phyloP scores from a whole-genome alignment of 23 tunicate genomes.

The Ascidia mentula region DNA sequence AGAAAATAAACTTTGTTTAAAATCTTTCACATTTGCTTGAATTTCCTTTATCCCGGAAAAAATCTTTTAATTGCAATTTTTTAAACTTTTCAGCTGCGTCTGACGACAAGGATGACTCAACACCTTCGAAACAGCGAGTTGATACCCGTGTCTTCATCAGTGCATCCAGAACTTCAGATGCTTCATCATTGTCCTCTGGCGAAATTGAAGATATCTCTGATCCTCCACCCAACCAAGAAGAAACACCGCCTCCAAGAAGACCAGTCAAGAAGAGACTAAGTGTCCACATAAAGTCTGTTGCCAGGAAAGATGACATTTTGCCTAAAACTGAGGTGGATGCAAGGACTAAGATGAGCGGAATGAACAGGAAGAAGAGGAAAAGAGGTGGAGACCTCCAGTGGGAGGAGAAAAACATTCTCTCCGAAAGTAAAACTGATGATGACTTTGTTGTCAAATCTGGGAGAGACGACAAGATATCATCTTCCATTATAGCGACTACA shows the following conservation, averaged over 20 bases:
- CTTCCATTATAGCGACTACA: too few species aligned
- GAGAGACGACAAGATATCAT: too few species aligned
- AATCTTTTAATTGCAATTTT: too few species aligned
- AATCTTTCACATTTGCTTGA: too few species aligned
- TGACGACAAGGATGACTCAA: too few species aligned
- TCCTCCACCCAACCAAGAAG: not conserved
- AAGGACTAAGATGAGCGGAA: not conserved
- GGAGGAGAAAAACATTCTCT: not conserved
- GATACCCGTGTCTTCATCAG: conserved; percentile 5
- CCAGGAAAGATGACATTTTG: not conserved
- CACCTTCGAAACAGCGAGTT: too few species aligned
- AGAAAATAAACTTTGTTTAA: too few species aligned
- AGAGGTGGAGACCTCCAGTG: not conserved
- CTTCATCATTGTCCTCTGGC: not conserved
- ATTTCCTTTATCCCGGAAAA: too few species aligned
- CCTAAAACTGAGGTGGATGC: not conserved
- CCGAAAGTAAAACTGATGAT: too few species aligned
- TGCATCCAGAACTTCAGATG: not conserved
- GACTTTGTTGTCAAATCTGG: too few species aligned
- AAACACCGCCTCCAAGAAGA: not conserved
- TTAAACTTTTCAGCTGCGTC: too few species aligned
- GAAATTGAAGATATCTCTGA: not conserved
- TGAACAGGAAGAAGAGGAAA: not conserved
- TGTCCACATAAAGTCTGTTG: not conserved
- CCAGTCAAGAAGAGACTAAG: not conserved